A percentile compares a stretch with the other conserved stretches of the same genome.
These are phyloP conservation scores for Megaptera novaeangliae DNA, from an alignment of 2,113 vertebrate species.

Conservation along the genomic window DNA sequence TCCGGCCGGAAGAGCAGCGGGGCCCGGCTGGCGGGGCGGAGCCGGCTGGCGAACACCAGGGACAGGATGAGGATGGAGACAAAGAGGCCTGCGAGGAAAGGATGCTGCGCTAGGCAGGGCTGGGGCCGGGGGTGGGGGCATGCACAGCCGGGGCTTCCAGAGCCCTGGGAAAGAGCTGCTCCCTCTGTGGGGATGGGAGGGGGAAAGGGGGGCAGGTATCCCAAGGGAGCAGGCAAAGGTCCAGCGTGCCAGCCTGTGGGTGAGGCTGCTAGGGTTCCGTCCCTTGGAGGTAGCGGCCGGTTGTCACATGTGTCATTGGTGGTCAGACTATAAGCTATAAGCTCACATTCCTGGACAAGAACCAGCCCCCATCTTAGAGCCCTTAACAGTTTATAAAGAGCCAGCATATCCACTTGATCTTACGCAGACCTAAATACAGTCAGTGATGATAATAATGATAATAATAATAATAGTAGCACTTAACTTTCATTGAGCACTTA, in stretches of 20 bases:
- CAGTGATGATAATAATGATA: too few species aligned
- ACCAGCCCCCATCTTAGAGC: not conserved
- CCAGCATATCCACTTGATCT: rapidly evolving
- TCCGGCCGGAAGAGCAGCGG: constrained; percentile 92
- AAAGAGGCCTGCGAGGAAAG: constrained; percentile 86
- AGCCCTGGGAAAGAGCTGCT: not conserved
- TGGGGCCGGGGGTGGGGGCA: not conserved
- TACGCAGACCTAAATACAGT: not conserved
- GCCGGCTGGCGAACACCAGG: constrained; percentile 89
- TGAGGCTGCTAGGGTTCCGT: not conserved
- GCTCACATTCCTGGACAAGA: not conserved
- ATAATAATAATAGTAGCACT: rapidly evolving
- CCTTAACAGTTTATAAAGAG: not conserved
- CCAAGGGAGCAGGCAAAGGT: not conserved
- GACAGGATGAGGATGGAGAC: constrained; percentile 88
- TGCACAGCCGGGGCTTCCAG: not conserved
- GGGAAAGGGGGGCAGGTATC: not conserved
- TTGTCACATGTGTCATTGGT: not conserved
- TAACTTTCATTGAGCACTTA: not conserved
- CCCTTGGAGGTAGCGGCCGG: not conserved
- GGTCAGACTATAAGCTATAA: not conserved
- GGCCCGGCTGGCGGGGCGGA: constrained; percentile 93
- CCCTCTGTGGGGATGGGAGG: not conserved
- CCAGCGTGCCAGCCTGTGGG: rapidly evolving
- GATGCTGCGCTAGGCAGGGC: rapidly evolving